Base-by-base conservation (phyloP, 2,797 vertebrate species). In the Trematomus bernacchii region DNA sequence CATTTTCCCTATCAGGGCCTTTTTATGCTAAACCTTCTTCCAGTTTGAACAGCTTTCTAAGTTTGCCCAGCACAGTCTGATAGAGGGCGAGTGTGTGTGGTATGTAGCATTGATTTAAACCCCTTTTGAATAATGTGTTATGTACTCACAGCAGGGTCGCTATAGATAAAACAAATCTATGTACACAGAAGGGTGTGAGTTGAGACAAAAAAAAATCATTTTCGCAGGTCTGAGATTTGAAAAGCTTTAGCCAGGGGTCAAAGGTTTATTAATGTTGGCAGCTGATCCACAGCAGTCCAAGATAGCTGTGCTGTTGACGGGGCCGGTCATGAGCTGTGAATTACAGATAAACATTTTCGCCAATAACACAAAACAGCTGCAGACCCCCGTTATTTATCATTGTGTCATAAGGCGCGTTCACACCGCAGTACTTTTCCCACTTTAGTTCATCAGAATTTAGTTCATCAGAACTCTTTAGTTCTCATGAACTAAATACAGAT, bases 251-350 rank as follows among this genome's bases (percentile, higher is more conserved):
- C 75, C 66, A 62, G 80, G 70, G 76, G 62, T 62, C 80, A 83
- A 76, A 80, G 74, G 85, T 85, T 61, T 85, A 76, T 88, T 86
- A 81, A 63, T 64, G 54, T 60, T 63, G 61, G 67, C 55, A 64
- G 54, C 69, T 69, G 54, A 70, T 88, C 65, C 42, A 46, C 54
- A 76, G 86, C 61, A 66, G 23, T 84, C 19, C 9, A 19, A 40
- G 54, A 80, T 52, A 79, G 73, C 23, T 47, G 40, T 59, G 27
- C 64, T 68, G 52, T 50, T 68, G 19, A 73, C 16, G 10, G 57
- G 53, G 12, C 4, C 42, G 58, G 44, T 70, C 14, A 50, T 15
- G 6, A 61, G 55, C 65, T 48, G 55, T 74, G 27, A 74, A 68
- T 78, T 65, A 44, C 51, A 69, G 40, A 76, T 77, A 84, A 48